Evolutionary conservation across 2,888 invertebrate genomes (phyloP).

Genomic region (Actias luna): DNA sequence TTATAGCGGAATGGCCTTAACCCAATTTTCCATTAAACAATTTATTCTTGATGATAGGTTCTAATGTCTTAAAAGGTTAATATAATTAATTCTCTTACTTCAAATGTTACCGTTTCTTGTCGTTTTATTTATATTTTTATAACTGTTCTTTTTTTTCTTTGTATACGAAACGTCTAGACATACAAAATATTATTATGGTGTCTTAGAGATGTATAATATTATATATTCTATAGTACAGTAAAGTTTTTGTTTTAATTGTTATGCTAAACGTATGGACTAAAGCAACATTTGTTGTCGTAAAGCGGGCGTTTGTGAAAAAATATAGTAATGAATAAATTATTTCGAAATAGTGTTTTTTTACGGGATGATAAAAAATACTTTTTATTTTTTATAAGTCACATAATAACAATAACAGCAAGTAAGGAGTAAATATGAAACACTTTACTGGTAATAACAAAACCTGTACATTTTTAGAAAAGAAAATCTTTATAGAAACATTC

Average conservation of each 20-base stretch:
- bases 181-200: not conserved
- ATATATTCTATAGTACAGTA: not conserved
- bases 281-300: not conserved
- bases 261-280: not conserved
- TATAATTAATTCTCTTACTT: conserved; percentile 9
- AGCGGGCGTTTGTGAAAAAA: not conserved
- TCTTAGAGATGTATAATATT: not conserved
- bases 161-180: not conserved
- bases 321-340: not conserved
- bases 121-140: conserved; percentile 28
- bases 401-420: no score
- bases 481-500: no score
- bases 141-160: conserved; percentile 42
- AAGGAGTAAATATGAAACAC: no score
- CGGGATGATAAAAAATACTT: not conserved
- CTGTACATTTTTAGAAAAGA: no score
- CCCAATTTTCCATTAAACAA: not conserved
- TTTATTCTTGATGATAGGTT: not conserved
- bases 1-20: conserved; percentile 2
- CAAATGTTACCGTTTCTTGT: conserved; percentile 24
- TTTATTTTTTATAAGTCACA: no score
- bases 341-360: not conserved
- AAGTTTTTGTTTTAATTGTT: not conserved
- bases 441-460: no score
- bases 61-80: conserved; percentile 15